These are phyloP conservation scores for Tachina fera DNA, from an alignment of 2,888 invertebrate genomes.

Conservation along the genomic window DNA sequence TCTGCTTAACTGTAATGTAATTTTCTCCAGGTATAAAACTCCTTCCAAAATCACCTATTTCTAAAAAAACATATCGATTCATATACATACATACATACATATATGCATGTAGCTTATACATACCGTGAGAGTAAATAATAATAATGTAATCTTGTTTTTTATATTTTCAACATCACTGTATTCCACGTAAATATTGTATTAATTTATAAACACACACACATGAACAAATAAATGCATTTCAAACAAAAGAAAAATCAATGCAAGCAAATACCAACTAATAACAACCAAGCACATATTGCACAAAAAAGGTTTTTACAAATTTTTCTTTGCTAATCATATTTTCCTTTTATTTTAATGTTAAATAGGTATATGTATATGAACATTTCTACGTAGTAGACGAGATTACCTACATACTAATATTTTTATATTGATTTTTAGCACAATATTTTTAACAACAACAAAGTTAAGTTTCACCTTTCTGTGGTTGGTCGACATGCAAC, in stretches of 20 bases:
- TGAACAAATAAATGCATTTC: slow-evolving; percentile 20
- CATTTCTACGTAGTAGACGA: slow-evolving; percentile 16
- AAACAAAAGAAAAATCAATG: slow-evolving; percentile 58
- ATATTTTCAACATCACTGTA: slow-evolving; percentile 39
- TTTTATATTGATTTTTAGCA: slow-evolving; percentile 66
- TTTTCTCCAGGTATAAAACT: no score
- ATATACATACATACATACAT: no score
- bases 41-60: no score
- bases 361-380: neutral
- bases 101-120: no score
- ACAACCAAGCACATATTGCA: slow-evolving; percentile 56
- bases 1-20: no score
- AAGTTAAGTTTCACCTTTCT: slow-evolving; percentile 64
- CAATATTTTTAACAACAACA: slow-evolving; percentile 61
- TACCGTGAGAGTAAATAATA: no score
- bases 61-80: no score
- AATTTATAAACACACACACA: slow-evolving; percentile 22
- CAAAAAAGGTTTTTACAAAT: slow-evolving; percentile 35
- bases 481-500: slow-evolving; percentile 61
- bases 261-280: slow-evolving; percentile 61
- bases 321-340: slow-evolving; percentile 19
- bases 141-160: no score
- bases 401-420: neutral
- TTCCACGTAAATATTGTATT: slow-evolving; percentile 59
- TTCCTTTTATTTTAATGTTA: slow-evolving; percentile 24